Conservation (phyloP, 2,797 vertebrate genomes). For the Ceryle rudis region DNA sequence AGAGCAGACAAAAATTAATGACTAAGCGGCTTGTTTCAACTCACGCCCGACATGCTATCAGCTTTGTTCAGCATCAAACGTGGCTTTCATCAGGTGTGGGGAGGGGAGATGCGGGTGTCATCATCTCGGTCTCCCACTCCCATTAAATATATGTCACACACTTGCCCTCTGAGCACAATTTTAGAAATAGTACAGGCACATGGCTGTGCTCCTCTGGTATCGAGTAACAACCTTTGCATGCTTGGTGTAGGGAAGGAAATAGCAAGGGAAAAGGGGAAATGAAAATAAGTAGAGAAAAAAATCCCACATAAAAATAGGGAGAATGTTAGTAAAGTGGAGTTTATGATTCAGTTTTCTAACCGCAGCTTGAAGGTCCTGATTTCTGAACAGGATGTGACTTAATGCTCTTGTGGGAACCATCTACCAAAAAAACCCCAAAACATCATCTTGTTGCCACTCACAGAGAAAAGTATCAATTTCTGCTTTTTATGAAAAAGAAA, state of each 20-base stretch:
- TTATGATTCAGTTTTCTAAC: conserved; percentile 49
- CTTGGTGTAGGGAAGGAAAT: conserved; percentile 28
- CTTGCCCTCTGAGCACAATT: accelerated
- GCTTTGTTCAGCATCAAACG: not conserved
- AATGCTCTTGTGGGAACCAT: conserved; percentile 41
- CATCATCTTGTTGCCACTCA: not conserved
- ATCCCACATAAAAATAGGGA: conserved; percentile 31
- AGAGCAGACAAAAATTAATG: not conserved
- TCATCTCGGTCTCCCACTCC: not conserved
- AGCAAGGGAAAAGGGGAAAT: conserved; percentile 56
- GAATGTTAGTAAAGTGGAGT: not conserved
- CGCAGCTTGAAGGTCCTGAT: not conserved
- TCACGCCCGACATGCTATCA: not conserved
- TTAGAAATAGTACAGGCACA: not conserved
- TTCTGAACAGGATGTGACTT: conserved; percentile 62
- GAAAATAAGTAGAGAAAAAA: conserved; percentile 43
- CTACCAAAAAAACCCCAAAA: not conserved
- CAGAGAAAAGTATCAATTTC: conserved; percentile 42
- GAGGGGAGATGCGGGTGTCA: not conserved
- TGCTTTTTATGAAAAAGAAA: conserved; percentile 30
- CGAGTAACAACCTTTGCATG: not conserved
- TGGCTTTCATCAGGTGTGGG: not conserved
- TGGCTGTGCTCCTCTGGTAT: not conserved
- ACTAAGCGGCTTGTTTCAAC: conserved; percentile 14
- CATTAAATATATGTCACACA: not conserved